These are phyloP conservation scores for Uria lomvia DNA, from an alignment of 2,113 vertebrate genomes.

Conservation along the genomic window DNA sequence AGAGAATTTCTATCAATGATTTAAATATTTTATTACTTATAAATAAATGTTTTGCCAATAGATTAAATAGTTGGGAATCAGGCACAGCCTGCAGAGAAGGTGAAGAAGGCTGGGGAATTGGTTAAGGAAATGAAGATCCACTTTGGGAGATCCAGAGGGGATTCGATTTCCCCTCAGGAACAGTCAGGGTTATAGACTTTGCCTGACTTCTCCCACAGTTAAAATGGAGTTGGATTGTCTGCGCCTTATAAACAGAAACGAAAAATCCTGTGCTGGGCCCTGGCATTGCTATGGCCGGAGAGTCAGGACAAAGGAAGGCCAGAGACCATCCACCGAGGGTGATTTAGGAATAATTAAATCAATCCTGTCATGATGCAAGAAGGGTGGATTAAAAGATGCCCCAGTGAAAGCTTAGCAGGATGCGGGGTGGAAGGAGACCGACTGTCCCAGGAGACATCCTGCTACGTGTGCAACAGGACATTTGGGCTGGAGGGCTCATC, in stretches of 20 bases:
- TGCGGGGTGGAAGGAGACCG: background rate
- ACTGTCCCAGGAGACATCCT: background rate
- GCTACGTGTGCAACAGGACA: background rate
- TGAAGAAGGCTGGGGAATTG: background rate
- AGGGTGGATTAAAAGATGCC: constrained; percentile 53
- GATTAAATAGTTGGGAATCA: background rate
- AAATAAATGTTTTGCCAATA: background rate
- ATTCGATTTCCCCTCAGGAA: background rate
- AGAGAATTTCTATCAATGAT: background rate
- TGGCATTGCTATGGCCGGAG: background rate
- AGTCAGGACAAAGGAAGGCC: constrained; percentile 23
- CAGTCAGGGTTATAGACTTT: background rate
- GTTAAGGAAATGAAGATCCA: background rate
- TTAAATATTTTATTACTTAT: background rate
- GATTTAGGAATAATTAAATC: constrained; percentile 61
- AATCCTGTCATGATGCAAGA: constrained; percentile 26
- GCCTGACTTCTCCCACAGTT: background rate
- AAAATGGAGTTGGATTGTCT: background rate
- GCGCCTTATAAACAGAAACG: background rate
- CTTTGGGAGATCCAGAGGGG: background rate
- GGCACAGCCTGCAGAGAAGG: background rate
- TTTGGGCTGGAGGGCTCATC: background rate
- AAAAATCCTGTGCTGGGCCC: background rate
- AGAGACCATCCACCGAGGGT: background rate
- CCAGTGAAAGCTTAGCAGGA: constrained; percentile 38